Base-by-base conservation (phyloP, 2,113 vertebrate species). In the Piaya cayana region DNA sequence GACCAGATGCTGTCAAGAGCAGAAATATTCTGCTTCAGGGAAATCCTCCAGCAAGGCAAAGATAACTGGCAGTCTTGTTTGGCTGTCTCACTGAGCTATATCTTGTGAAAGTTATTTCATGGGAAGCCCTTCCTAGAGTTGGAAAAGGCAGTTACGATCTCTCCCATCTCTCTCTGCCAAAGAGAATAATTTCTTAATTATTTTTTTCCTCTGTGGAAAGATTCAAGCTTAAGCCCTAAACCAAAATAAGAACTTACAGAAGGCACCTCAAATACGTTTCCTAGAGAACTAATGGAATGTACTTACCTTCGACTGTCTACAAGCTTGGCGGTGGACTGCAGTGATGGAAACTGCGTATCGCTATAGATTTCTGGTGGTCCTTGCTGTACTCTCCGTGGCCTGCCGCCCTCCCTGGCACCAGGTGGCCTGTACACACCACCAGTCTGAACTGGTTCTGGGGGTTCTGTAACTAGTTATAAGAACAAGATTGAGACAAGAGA, bases 401-500 rank as follows among this genome's bases (percentile, higher is more conserved):
- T 97, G 83, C 98, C 96, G 2, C 98, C 96, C 91, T 98, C 96
- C 86, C 99, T 98, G 95, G 99, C 99, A 3, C 99, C 99, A 4
- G 99, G 99, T 14, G 99, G 99, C 92, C 99, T 98, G 96, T 99
- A 99, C 18, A 99, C 99, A 8, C 99, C 99, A 5, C 99, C 98
- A 7, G 96, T 95, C 92, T 97, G 97, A n/a, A 95, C 97, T 2
- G 98, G 97, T 60, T 99, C 99, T 12, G 98, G 98, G 43, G 97
- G 82, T 97, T 99, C 99, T 96, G 96, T 76, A 94, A 98, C 97
- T 95, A 30, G 65, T 21, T 45, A 63, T 1, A 34, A 15, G 23
- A 70, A 67, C 12, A n/a, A 23, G 6, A 56, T 11, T 63, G 32
- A 90, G 69, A 76, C 21, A 15, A 12, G 3, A 16, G 9, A 67